Evolutionary conservation across 2,888 invertebrate species (phyloP).

Genomic region (Athalia rosae): DNA sequence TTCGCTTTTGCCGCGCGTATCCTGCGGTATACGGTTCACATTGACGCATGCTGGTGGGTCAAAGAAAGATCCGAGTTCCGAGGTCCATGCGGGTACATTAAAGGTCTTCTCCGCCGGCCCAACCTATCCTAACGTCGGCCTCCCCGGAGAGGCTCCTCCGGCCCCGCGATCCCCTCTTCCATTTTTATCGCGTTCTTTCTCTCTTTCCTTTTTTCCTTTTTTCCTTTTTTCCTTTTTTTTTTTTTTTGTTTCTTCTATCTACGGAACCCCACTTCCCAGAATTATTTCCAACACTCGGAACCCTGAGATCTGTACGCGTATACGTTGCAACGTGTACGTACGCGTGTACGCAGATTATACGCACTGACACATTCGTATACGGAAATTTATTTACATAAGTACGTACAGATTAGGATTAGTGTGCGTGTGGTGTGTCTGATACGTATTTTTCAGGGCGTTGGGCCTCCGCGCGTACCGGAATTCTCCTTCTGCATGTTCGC

Average conservation of each 20-base stretch:
- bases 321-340: not conserved
- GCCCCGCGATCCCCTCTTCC: not conserved
- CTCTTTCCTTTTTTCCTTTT: not conserved
- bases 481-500: not conserved
- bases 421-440: not conserved
- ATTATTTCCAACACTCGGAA: constrained; percentile 11
- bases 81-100: constrained; percentile 41
- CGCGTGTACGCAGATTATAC: too few species aligned
- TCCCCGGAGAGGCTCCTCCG: constrained; percentile 10
- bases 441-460: not conserved
- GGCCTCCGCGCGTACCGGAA: not conserved
- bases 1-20: not conserved
- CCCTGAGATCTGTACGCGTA: not conserved
- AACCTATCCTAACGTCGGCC: constrained; percentile 37
- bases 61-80: constrained; percentile 24
- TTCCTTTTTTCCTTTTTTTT: not conserved
- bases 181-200: too few species aligned
- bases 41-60: constrained; percentile 33
- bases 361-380: too few species aligned
- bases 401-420: not conserved
- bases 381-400: not conserved
- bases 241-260: not conserved
- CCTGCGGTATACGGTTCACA: not conserved
- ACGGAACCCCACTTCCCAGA: constrained; percentile 33
- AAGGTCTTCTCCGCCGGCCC: constrained; percentile 20